Conservation (phyloP, 2,113 vertebrate genomes). For the Neogale vison region DNA sequence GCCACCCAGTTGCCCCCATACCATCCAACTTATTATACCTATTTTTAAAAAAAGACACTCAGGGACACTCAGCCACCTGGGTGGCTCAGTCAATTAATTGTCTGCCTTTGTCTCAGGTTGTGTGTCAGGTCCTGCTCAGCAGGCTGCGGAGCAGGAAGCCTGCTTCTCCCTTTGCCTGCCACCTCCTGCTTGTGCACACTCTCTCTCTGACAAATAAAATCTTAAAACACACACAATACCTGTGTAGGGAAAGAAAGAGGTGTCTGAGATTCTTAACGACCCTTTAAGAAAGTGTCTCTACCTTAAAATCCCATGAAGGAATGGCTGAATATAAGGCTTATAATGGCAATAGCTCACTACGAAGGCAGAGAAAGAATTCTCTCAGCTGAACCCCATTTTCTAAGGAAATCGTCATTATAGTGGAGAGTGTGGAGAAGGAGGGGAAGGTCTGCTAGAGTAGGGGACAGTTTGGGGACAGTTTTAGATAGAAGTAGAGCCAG, state of each 20-base stretch:
- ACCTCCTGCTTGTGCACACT: too few relatives aligned
- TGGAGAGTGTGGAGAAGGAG: background rate
- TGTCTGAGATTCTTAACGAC: background rate
- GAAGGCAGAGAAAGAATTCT: conserved; percentile 27
- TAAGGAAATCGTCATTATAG: conserved; percentile 11
- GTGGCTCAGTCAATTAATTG: too few relatives aligned
- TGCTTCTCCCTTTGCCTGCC: too few relatives aligned
- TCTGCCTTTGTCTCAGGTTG: too few relatives aligned
- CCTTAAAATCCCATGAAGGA: background rate
- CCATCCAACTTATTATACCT: background rate
- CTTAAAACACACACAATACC: background rate
- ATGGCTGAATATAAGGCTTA: background rate
- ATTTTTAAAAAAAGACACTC: background rate
- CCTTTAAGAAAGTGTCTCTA: conserved; percentile 14
- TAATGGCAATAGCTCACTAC: conserved; percentile 8
- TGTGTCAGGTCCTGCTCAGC: too few relatives aligned
- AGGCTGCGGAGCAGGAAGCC: too few relatives aligned
- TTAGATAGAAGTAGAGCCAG: background rate
- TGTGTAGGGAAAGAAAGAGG: background rate
- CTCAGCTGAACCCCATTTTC: background rate
- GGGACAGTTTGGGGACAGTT: background rate
- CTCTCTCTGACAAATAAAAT: too few relatives aligned
- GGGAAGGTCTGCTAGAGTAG: background rate
- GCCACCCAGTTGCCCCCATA: background rate
- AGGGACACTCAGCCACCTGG: too few relatives aligned